Evolutionary conservation across 2,888 invertebrate genomes (phyloP), one percentile per base, ranked within the genome.

Genomic region (Zaprionus obscuricornis): DNA sequence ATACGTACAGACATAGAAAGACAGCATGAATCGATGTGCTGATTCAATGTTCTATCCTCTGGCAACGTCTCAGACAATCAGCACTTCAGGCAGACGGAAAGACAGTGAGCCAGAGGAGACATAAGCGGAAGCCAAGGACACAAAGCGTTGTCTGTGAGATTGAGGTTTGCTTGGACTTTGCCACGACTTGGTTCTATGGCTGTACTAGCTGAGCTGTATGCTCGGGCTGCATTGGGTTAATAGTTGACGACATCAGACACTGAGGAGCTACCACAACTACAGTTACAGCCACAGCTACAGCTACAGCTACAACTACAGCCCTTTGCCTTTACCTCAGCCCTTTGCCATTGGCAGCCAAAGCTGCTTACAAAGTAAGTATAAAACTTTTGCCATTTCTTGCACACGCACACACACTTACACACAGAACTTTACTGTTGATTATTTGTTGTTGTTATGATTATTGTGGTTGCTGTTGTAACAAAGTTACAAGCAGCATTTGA

Each of bases 401-500:
- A 62, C 56, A 74, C 66, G 57, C 54, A 62, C 49, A 66, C 42
- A 46, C 56, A 20, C 51, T 45, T 27, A 63, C 47, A 33, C 50
- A 13, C 20, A 33, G 16, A 85, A 82, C 58, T 72, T 74, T 62
- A 68, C 65, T 72, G 52, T 24, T 46, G 34, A 43, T 43, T 69
- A 14, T 52, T 39, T 54, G 16, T 22, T 18, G 24, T 14, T 24
- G 20, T 34, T 54, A 4, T 52, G 57, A 20, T 33, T 42, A 33
- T 50, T 45, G 47, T 45, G 31, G 47, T 29, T 62, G 42, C 55
- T 66, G 54, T 27, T 72, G 57, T 59, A 45, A 60, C 70, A 81
- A 79, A 79, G 81, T 85, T 83, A 85, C 76, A 85, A 85, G 84
- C 67, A 84, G 73, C 76, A 85, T 75, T 85, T 75, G 76, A 81